A percentile compares a stretch with the other conserved stretches of the same genome.
phyloP scores from a whole-genome alignment of 2,797 vertebrate species.

The Pipistrellus pygmaeus region DNA sequence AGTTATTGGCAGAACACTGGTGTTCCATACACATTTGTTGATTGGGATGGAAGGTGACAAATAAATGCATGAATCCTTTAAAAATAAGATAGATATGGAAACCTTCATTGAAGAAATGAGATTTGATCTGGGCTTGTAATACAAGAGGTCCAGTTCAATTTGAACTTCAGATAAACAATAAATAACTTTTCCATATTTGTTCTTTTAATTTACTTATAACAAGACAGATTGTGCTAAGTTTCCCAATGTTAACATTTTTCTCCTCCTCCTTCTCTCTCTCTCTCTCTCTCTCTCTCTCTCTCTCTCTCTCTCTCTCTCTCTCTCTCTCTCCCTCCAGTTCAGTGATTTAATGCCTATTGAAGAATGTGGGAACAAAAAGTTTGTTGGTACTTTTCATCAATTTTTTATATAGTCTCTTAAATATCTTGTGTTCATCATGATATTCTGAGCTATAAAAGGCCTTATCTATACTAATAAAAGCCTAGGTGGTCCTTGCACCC shows the following conservation, averaged over 20 bases:
- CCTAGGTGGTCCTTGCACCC: no score
- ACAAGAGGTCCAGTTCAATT: not conserved
- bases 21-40: not conserved
- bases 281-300: no score
- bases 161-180: not conserved
- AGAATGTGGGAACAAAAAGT: conserved; percentile 16
- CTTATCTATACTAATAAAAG: not conserved
- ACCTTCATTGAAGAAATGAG: not conserved
- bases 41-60: not conserved
- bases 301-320: no score
- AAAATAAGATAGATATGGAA: not conserved
- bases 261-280: no score
- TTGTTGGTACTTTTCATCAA: not conserved
- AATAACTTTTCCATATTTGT: not conserved
- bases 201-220: conserved; percentile 57
- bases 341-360: conserved; percentile 39
- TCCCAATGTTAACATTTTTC: not conserved
- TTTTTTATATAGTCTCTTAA: not conserved
- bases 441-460: not conserved
- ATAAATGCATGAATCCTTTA: not conserved
- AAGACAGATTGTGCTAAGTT: not conserved
- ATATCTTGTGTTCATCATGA: not conserved
- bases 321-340: not conserved
- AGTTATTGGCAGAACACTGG: not conserved
- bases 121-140: not conserved